Evolutionary conservation across 2,797 vertebrate genomes (phyloP), one percentile per base, ranked within the genome.

Genomic region (Oryzias dopingdopingensis): DNA sequence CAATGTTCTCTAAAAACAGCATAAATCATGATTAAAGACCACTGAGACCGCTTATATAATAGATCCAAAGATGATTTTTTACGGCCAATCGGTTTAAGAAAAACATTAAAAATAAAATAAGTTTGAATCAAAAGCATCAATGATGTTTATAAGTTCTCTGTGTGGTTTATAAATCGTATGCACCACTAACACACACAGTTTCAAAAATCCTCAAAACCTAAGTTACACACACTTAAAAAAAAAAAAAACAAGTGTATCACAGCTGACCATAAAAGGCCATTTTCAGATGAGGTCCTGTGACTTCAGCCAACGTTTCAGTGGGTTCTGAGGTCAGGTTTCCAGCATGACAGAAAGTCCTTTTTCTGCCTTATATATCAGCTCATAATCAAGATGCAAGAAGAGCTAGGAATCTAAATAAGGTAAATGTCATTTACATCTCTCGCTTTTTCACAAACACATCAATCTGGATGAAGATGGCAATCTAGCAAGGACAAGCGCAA

Each of bases 241-340:
- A 32, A 26, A 6, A 22, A 22, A 22, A 22, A 22, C 20, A 32
- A 8, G 29, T 10, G 32, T 13, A 3, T 37, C 10, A 37, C 32
- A 37, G 32, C 49, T 64, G 81, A 82, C 86, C 89, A 89, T 89
- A 89, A 87, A 89, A 82, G 88, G 86, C 51, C 65, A 59, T 73
- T 80, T 81, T 77, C 63, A 74, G 72, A 74, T 68, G 76, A 49
- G 52, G 66, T 52, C 46, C 40, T 24, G 6, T 49, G 62, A 79
- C 66, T 83, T 64, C 62, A 49, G 62, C 40, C 42, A 76, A 83
- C 69, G 77, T 81, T 73, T 72, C 8, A n/a, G 32, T 42, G 44
- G 53, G 46, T 45, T 59, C 53, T 65, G 69, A 60, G 80, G 70
- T 81, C 74, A 77, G 40, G 26, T 77, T 77, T 76, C 49, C 61